phyloP scores from a whole-genome alignment of 35 echinoderm and acorn worm species.

The Stichopus chloronotus region DNA sequence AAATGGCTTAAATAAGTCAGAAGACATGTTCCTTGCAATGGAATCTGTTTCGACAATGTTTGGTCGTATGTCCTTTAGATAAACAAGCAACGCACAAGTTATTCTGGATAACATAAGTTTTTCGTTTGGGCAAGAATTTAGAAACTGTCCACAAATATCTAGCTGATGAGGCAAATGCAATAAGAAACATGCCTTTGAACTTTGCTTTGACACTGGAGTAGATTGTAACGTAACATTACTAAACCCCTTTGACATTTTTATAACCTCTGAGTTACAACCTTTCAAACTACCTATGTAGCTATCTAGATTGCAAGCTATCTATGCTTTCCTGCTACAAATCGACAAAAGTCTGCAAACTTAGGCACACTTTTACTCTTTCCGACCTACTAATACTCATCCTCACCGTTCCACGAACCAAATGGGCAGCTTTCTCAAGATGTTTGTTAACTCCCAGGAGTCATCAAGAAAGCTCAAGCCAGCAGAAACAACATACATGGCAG shows the following conservation, averaged over 20 bases:
- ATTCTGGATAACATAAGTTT: slow-evolving; percentile 34
- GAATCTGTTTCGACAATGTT: slow-evolving; percentile 35
- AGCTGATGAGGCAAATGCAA: slow-evolving; percentile 50
- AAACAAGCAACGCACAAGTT: slow-evolving; percentile 73
- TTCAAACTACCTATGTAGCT: slow-evolving; percentile 44
- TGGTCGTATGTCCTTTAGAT: slow-evolving; percentile 56
- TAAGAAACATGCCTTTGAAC: slow-evolving; percentile 20
- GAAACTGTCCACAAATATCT: slow-evolving; percentile 48
- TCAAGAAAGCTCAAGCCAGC: slow-evolving; percentile 45
- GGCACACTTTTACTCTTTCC: background rate
- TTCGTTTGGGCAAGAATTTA: slow-evolving; percentile 29
- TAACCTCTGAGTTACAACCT: background rate
- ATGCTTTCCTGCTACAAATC: slow-evolving; percentile 62
- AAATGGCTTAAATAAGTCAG: too few species aligned
- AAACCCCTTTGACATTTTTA: background rate
- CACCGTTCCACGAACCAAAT: slow-evolving; percentile 70
- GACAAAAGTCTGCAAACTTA: slow-evolving; percentile 46
- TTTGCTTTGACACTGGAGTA: background rate
- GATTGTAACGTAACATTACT: background rate
- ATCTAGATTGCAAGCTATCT: slow-evolving; percentile 66
- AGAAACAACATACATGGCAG: slow-evolving; percentile 36
- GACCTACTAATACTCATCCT: background rate
- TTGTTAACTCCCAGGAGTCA: slow-evolving; percentile 67
- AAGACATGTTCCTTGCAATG: too few species aligned
- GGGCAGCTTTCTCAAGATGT: slow-evolving; percentile 69